Percentiles rank a stretch among this genome's conserved stretches.
Conservation (phyloP, 2,888 invertebrate species). For the Mesorhabditis spiculigera region DNA sequence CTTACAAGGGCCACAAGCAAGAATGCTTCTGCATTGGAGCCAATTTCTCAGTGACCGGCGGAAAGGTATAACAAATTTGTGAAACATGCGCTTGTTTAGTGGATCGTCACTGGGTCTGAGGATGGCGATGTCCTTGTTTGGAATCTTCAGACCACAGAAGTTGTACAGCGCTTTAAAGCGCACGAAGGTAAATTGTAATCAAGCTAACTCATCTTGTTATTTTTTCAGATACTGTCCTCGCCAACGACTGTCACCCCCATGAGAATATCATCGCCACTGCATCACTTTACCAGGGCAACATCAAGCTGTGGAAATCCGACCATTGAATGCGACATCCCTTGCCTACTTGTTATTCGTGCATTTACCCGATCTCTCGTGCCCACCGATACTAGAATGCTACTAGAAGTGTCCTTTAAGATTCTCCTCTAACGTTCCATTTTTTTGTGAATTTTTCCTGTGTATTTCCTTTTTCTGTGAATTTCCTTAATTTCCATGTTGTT, state of each 20-base stretch:
- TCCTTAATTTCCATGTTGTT: no score
- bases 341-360: no score
- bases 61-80: constrained; percentile 72
- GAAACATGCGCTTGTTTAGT: constrained; percentile 68
- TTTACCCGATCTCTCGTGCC: no score
- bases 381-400: no score
- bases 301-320: constrained; percentile 6
- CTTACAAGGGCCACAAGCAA: constrained; percentile 95
- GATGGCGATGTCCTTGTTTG: constrained; percentile 98
- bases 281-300: background rate
- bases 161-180: constrained; percentile 93
- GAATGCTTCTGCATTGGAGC: constrained; percentile 99
- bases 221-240: constrained; percentile 78
- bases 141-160: constrained; percentile 98
- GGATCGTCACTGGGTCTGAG: constrained; percentile 99
- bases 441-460: no score
- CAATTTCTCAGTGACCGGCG: constrained; percentile 98
- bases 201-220: constrained; percentile 3
- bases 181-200: constrained; percentile 75
- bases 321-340: background rate
- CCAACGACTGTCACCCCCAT: constrained; percentile 97
- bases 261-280: constrained; percentile 97
- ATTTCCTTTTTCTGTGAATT: no score
- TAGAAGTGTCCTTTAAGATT: no score
- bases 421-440: no score